Evolutionary conservation across 2,113 vertebrate species (phyloP).

Genomic region (Morone saxatilis): DNA sequence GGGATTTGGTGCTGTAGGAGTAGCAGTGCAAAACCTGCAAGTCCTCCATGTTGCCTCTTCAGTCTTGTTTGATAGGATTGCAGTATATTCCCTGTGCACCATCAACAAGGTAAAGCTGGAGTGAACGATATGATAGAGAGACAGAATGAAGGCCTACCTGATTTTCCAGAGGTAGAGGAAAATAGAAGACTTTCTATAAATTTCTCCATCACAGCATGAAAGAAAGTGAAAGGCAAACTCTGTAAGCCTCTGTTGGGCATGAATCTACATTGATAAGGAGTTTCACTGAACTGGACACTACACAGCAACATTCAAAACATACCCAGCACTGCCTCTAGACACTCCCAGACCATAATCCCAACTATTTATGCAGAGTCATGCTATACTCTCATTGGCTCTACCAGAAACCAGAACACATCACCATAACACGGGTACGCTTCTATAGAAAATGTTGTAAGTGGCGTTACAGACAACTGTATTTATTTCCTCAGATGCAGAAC

Average conservation of each 20-base stretch:
- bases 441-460: background rate
- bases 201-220: constrained; percentile 11
- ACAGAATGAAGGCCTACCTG: background rate
- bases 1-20: background rate
- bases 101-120: background rate
- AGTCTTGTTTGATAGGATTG: background rate
- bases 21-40: background rate
- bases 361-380: constrained; percentile 35
- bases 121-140: background rate
- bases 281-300: background rate
- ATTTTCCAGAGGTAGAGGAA: background rate
- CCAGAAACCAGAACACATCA: constrained; percentile 11
- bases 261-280: background rate
- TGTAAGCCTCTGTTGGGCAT: background rate
- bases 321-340: too few relatives aligned
- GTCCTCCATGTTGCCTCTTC: background rate
- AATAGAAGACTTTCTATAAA: background rate
- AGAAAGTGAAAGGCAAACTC: background rate
- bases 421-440: background rate
- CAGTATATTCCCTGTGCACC: background rate
- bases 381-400: background rate
- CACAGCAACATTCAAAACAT: too few relatives aligned
- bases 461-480: background rate
- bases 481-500: background rate
- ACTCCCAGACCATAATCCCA: constrained; percentile 2